Conservation (phyloP, 2,888 invertebrate genomes). For the Torymus tubicola region DNA sequence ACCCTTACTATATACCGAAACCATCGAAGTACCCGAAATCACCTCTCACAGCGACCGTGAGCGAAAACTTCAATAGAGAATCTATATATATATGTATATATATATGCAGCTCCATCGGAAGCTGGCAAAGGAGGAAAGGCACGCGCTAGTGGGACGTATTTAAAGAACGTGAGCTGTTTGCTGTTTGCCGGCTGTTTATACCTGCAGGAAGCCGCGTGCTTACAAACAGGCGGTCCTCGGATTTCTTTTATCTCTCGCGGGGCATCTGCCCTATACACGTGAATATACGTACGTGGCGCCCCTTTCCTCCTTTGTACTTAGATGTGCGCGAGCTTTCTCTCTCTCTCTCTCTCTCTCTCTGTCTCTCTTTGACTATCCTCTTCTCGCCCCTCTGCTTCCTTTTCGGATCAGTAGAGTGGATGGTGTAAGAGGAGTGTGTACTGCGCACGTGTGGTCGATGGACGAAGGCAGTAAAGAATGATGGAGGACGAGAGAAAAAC, state of each 20-base stretch:
- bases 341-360: not conserved
- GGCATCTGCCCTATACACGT: constrained; percentile 66
- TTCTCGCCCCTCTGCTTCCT: not conserved
- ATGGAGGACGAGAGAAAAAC: not conserved
- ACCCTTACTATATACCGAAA: not conserved
- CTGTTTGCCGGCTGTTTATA: constrained; percentile 66
- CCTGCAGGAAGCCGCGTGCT: constrained; percentile 70
- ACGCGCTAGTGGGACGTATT: not conserved
- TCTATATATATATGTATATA: too few relatives aligned
- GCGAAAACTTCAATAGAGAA: too few relatives aligned
- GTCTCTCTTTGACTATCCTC: not conserved
- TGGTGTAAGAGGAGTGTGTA: too few relatives aligned
- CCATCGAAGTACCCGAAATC: not conserved
- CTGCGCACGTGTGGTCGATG: too few relatives aligned
- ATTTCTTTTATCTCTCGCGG: constrained; percentile 74
- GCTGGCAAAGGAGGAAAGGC: constrained; percentile 57
- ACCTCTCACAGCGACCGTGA: too few relatives aligned
- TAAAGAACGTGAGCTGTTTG: constrained; percentile 59
- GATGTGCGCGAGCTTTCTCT: not conserved
- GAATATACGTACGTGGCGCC: constrained; percentile 48
- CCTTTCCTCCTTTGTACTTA: too few relatives aligned
- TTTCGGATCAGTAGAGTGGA: too few relatives aligned
- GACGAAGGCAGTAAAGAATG: not conserved
- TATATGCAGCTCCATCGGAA: too few relatives aligned
- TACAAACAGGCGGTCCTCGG: constrained; percentile 75